These are phyloP conservation scores for Cliona cf. orientalis DNA, from an alignment of 37 sponge, comb jelly and placozoan genomes.

Conservation along the genomic window DNA sequence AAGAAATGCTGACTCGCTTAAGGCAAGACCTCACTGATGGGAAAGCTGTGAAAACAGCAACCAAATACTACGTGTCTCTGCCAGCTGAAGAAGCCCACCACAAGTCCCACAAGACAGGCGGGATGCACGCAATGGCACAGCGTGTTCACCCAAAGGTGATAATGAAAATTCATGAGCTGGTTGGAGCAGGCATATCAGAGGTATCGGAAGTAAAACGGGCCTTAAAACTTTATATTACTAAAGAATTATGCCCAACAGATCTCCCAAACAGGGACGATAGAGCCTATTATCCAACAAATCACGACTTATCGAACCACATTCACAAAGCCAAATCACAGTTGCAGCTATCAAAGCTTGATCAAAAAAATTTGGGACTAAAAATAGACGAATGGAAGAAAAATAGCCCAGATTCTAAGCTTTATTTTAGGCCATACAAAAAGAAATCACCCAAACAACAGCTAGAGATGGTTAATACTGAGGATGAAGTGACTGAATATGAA, in stretches of 20 bases:
- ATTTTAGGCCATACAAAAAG: conserved; percentile 37
- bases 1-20: neutral
- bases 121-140: conserved; percentile 19
- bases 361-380: conserved; percentile 22
- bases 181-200: conserved; percentile 13
- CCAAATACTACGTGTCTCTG: conserved; percentile 14
- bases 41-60: neutral
- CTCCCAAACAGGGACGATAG: neutral
- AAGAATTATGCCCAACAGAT: neutral
- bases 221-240: neutral
- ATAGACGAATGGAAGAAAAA: conserved; percentile 24
- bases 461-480: neutral
- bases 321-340: conserved; percentile 16
- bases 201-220: neutral
- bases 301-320: conserved; percentile 40
- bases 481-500: neutral
- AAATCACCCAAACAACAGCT: neutral
- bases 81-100: conserved; percentile 36
- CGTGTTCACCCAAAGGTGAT: conserved; percentile 8
- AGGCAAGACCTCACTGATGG: neutral
- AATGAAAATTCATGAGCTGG: conserved; percentile 23
- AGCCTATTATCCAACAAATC: conserved; percentile 6
- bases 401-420: neutral
- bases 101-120: neutral
- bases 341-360: conserved; percentile 28